Conservation (phyloP, 2,888 invertebrate genomes). For the Bombyx huttoni region DNA sequence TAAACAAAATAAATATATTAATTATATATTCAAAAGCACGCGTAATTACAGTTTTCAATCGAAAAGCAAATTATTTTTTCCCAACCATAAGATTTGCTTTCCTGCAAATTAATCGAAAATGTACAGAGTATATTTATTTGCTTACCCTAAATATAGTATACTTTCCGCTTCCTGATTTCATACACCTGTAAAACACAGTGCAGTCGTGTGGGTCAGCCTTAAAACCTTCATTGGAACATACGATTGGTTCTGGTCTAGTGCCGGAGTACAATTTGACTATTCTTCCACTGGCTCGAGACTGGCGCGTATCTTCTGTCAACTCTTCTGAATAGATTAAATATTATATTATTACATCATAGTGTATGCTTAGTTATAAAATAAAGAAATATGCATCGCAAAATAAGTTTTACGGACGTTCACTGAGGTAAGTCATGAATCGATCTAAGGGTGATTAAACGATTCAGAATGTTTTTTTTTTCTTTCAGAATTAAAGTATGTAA, state of each 20-base stretch:
- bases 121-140: not conserved
- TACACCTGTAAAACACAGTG: slow-evolving; percentile 81
- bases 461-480: too few relatives aligned
- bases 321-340: slow-evolving; percentile 14
- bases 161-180: slow-evolving; percentile 69
- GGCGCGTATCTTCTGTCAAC: slow-evolving; percentile 15
- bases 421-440: too few relatives aligned
- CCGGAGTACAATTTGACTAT: slow-evolving; percentile 54
- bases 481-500: too few relatives aligned
- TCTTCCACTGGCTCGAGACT: slow-evolving; percentile 31
- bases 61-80: too few relatives aligned
- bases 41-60: too few relatives aligned
- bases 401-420: too few relatives aligned
- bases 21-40: too few relatives aligned
- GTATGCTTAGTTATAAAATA: too few relatives aligned
- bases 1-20: too few relatives aligned
- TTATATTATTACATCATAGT: not conserved
- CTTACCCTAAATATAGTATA: slow-evolving; percentile 70
- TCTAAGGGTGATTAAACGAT: too few relatives aligned
- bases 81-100: not conserved
- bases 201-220: slow-evolving; percentile 81
- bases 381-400: too few relatives aligned
- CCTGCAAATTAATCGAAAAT: not conserved
- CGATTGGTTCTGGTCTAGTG: slow-evolving; percentile 45
- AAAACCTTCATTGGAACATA: slow-evolving; percentile 79